Base-by-base conservation (phyloP, 1,140 invertebrate species). In the Parasteatoda tepidariorum region DNA sequence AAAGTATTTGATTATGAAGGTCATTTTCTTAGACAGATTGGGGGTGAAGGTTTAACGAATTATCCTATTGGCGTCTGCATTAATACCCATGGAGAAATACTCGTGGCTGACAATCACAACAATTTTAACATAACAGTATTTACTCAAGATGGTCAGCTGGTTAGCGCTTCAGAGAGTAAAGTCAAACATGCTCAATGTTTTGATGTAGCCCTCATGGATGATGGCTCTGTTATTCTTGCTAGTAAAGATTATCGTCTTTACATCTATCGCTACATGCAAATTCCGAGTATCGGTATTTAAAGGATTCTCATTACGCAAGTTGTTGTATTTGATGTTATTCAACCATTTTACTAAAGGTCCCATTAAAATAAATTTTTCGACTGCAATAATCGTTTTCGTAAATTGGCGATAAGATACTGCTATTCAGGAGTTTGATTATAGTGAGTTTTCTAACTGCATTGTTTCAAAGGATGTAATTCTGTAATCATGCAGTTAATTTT, bases 131-230 rank as follows among this genome's bases (percentile, higher is more conserved):
- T 99, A 88, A 99, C 98, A 68, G 97, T 99, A 88, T 97, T 97
- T 90, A 96, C 96, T 22, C 95, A 98, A 90, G 96, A 99, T 87
- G 98, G 98, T 1, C 95, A 97, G 87, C 90, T 99, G 85, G 95
- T 99, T 9, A 97, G 96, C 18, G 98, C 98, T 5, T 91, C 99
- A 55, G 98, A 99, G 89, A 97, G 96, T 87, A 99, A 99, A 90
- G 98, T 99, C 59, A 99, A 99, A 89, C 98, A 99, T 89, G 98
- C 98, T 28, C 98, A 99, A 89, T 99, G 98, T 90, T 99, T 99
- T 89, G 98, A 99, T 89, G 97, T 99, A 28, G 97, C 98, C 15
- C 92, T 99, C 18, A 98, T 99, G 95, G 97, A 99, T 89, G 97
- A 99, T 89, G 97, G 97, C 6, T 98, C 96, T 59, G 97, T 99